Evolutionary conservation across 2,888 invertebrate genomes (phyloP), one percentile per base, ranked within the genome.

Genomic region (Mamestra brassicae): DNA sequence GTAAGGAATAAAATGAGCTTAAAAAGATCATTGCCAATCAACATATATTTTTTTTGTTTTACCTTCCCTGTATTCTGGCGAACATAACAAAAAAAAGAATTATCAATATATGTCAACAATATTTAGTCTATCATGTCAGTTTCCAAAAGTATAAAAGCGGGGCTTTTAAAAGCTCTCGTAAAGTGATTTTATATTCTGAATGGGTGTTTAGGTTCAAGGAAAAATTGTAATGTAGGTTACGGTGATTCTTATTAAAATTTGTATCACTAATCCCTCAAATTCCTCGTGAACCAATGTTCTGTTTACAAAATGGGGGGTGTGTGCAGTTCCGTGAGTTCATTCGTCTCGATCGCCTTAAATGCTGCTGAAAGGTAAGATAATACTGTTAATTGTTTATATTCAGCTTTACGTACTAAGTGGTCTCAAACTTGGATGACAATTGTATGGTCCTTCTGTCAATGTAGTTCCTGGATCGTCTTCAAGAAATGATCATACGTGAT

Each of bases 281-380:
- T 90, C 26, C 67, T 74, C 52, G 88, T 83, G 79, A 77, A 76
- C 75, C 74, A 87, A 89, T 87, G 87, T 79, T 89, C 73, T 74
- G 66, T 77, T 61, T 76, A 71, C 83, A 92, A 92, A 91, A 96
- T 96, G 95, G 95, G 95, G 81, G 95, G 94, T 88, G 93, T 95
- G 67, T 94, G 94, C 86, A 95, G 94, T 90, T 93, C 95, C 47
- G 74, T 95, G 52, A 92, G 94, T 90, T 92, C 95, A 50, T 94
- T 95, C 80, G 86, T 95, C 62, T 95, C 95, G 34, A 91, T 94
- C 64, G 79, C 93, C 45, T 83, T 96, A 89, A 91, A 96, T 90
- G 94, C 95, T 52, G 85, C 93, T 61, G 95, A 96, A 90, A 94
- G 95, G 96, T 95, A 92, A 1, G 36, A 3, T n/a, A 54, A 7